Conservation (phyloP, 2,113 vertebrate species). For the Bubo bubo region DNA sequence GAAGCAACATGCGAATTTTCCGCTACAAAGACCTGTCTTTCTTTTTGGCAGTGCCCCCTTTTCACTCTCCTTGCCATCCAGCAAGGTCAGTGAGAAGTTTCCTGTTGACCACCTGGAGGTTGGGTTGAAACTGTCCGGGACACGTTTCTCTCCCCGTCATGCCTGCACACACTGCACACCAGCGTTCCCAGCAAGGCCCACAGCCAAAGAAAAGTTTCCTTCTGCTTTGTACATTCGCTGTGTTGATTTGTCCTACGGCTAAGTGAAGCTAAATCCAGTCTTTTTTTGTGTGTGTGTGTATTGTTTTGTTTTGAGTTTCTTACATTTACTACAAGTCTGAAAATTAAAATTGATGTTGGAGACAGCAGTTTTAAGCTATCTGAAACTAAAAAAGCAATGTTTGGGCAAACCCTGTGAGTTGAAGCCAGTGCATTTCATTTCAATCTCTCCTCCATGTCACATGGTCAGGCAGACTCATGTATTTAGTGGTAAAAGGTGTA, state of each 20-base stretch:
- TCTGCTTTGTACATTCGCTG: background rate
- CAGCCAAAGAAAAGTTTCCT: background rate
- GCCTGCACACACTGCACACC: background rate
- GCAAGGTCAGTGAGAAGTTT: background rate
- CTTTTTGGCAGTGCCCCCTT: background rate
- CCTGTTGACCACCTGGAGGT: background rate
- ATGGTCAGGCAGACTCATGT: background rate
- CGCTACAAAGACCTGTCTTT: background rate
- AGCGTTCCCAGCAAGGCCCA: background rate
- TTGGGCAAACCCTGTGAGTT: background rate
- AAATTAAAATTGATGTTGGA: background rate
- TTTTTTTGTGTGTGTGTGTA: too few relatives aligned
- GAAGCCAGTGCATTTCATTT: background rate
- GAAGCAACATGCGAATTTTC: background rate
- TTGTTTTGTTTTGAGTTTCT: background rate
- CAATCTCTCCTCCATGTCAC: fast-evolving
- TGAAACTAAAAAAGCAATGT: background rate
- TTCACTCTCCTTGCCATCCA: background rate
- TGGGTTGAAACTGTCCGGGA: background rate
- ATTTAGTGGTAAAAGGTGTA: background rate
- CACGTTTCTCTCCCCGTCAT: background rate
- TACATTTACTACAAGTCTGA: background rate
- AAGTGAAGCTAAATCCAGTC: background rate
- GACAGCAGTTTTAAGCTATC: background rate
- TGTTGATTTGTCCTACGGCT: background rate